A percentile compares a stretch with the other conserved stretches of the same genome.
Conservation (phyloP, 2,113 vertebrate genomes). For the Phyllostomus discolor region DNA sequence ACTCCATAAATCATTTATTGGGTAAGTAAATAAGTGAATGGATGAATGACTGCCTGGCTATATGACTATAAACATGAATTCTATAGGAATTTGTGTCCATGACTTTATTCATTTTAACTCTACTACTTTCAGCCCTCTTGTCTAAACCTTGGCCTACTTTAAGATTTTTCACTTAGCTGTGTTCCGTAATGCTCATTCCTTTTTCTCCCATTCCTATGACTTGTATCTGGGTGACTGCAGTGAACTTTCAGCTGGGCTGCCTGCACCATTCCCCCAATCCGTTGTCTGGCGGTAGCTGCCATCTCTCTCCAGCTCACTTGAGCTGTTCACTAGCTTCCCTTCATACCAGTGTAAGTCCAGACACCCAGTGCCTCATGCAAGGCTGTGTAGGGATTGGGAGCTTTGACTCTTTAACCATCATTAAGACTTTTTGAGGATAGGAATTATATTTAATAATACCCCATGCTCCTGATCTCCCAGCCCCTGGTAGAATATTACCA, state of each 20-base stretch:
- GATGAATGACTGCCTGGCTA: neutral
- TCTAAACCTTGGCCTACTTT: neutral
- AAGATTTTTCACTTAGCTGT: neutral
- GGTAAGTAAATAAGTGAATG: neutral
- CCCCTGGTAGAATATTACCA: neutral
- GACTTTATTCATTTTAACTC: conserved; percentile 14
- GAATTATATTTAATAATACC: neutral
- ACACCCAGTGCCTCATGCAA: neutral
- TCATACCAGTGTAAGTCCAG: neutral
- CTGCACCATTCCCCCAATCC: neutral
- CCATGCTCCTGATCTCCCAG: neutral
- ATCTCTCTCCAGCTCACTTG: neutral
- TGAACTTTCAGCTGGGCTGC: neutral
- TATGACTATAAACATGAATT: neutral
- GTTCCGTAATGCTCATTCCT: neutral
- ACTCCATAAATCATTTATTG: neutral
- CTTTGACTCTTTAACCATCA: neutral
- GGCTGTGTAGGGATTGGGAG: neutral
- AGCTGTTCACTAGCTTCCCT: neutral
- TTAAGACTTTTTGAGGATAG: neutral
- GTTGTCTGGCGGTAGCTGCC: neutral
- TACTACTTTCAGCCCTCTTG: neutral
- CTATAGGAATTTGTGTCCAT: neutral
- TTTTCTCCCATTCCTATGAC: neutral
- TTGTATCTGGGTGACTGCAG: neutral